Evolutionary conservation across 2,113 vertebrate genomes (phyloP).

Genomic region (Pongo pygmaeus): DNA sequence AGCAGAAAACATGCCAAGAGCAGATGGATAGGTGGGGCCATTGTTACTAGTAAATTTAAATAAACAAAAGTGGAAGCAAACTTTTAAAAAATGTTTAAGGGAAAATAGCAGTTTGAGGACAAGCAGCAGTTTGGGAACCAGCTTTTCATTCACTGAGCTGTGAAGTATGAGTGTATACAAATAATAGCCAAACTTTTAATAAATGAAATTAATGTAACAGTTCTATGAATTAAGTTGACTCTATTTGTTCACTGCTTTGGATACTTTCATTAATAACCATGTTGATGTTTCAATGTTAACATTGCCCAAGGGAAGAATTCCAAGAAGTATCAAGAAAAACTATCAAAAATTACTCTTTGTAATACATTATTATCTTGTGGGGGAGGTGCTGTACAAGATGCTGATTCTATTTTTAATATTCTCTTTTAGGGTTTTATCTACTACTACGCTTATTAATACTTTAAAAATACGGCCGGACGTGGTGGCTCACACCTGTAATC

Average conservation of each 20-base stretch:
- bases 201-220: conserved; percentile 3
- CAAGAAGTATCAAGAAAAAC: conserved; percentile 5
- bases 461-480: not conserved
- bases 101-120: not conserved
- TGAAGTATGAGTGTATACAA: not conserved
- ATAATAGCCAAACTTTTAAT: conserved; percentile 2
- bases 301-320: not conserved
- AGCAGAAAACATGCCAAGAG: not conserved
- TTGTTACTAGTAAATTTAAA: not conserved
- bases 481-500: no score
- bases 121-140: not conserved
- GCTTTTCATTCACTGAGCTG: not conserved
- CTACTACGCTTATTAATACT: not conserved
- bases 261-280: conserved; percentile 23
- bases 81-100: not conserved
- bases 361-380: not conserved
- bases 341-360: conserved; percentile 4
- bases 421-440: not conserved
- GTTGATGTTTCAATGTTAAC: conserved; percentile 40
- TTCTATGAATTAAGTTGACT: not conserved
- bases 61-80: not conserved
- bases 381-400: not conserved
- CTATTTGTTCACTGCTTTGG: not conserved
- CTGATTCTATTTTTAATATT: conserved; percentile 20
- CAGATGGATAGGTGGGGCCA: not conserved